Base-by-base conservation (phyloP, 2,113 vertebrate genomes). In the Lichenostomus cassidix region DNA sequence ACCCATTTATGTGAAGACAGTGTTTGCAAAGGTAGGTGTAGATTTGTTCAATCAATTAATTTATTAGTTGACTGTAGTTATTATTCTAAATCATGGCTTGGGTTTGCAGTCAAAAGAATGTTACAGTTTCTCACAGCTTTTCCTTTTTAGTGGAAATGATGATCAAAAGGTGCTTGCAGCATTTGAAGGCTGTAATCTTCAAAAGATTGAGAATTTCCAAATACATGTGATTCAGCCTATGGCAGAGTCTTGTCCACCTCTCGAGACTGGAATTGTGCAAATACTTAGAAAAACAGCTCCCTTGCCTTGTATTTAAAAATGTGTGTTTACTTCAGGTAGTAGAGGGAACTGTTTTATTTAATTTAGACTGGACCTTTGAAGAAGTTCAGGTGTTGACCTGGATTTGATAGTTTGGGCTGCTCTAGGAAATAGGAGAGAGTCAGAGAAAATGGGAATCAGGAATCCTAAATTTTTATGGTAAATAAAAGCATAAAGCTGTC, bases 1-100 rank as follows among this genome's bases (percentile, higher is more conserved):
- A 82, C 99, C 99, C 9, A 99, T 99, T 96, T 99, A 99, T 83
- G 98, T 99, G 27, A 99, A 99, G 97, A 99, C 99, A 0, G 99
- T 99, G 44, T 99, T 99, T 94, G 98, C 98, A 73, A 99, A 99
- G 98, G 99, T 99, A 95, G 89, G 92, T 81, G 29, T 91, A 88
- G 70, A 76, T 92, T 37, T 90, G 78, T 86, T 89, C 67, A 73
- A 22, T 75, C 41, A 59, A 27, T 79, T 80, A 11, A 41, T 95
- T 92, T 76, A 35, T 76, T 68, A 56, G 50, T 87, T 91, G 73
- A 89, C 83, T 95, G 83, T 58, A 96, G 50, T 89, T 94, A 52
- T 19, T 79, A 22, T 92, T 92, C 92, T 95, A 96, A 89, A 93
- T 93, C 69, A 63, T 85, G 83, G 39, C 86, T 78, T 79, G 65